Conservation (phyloP, 1,140 invertebrate species). For the Cherax destructor region DNA sequence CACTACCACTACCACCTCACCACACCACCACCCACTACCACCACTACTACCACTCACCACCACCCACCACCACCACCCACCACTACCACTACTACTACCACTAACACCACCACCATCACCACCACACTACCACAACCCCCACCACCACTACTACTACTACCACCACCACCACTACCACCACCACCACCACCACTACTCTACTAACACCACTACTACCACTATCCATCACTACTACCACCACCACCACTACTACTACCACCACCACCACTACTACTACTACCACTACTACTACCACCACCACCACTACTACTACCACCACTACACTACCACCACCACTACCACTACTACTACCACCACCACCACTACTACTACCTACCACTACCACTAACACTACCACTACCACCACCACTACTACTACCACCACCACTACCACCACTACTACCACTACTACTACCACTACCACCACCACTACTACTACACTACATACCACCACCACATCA, state of each 20-base stretch:
- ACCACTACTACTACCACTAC: not conserved
- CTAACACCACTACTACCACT: slow-evolving; percentile 24
- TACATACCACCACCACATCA: not conserved
- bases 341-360: not conserved
- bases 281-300: slow-evolving; percentile 14
- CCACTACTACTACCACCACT: slow-evolving; percentile 21
- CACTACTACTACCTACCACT: slow-evolving; percentile 61
- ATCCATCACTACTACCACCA: slow-evolving; percentile 16
- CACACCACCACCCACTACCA: too few relatives aligned
- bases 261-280: not conserved
- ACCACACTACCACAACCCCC: too few relatives aligned
- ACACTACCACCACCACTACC: not conserved
- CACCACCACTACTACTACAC: not conserved
- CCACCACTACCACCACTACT: not conserved
- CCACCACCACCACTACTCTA: too few relatives aligned
- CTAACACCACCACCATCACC: too few relatives aligned
- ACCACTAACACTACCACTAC: too few relatives aligned
- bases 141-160: too few relatives aligned
- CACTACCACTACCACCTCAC: too few relatives aligned
- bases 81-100: too few relatives aligned
- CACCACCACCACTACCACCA: too few relatives aligned
- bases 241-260: not conserved
- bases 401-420: slow-evolving; percentile 88
- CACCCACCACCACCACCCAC: too few relatives aligned
- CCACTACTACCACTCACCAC: too few relatives aligned